A percentile compares a stretch with the other conserved stretches of the same genome.
These are phyloP conservation scores for Diadegma fenestrale DNA, from an alignment of 2,888 invertebrate genomes.

Conservation along the genomic window DNA sequence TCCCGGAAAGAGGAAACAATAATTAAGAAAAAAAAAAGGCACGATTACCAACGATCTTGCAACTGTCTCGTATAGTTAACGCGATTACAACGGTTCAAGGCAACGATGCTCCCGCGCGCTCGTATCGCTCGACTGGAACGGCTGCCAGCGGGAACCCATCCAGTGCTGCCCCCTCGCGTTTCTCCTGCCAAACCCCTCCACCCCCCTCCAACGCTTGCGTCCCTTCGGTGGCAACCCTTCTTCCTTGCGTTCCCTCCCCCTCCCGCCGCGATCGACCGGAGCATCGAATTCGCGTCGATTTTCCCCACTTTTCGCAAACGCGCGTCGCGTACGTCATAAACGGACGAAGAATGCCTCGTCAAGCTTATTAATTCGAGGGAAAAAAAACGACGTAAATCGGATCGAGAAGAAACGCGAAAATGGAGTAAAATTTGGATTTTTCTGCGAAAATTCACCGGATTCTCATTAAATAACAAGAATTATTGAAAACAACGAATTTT, in stretches of 20 bases:
- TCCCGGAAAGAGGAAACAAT: neutral
- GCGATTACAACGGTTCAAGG: constrained; percentile 42
- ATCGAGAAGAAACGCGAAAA: neutral
- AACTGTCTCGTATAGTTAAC: constrained; percentile 28
- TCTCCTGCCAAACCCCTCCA: neutral
- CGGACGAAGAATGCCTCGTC: neutral
- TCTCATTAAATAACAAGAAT: neutral
- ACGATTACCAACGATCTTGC: constrained; percentile 7
- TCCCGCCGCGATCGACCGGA: constrained; percentile 11
- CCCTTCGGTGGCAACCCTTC: constrained; percentile 31
- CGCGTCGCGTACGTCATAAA: neutral
- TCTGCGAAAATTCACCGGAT: neutral
- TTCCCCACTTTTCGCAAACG: constrained; percentile 22
- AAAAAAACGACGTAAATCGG: neutral
- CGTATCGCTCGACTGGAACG: constrained; percentile 57
- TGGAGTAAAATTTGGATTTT: neutral
- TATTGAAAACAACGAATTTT: neutral
- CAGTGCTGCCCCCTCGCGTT: constrained; percentile 51
- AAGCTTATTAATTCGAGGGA: constrained; percentile 2
- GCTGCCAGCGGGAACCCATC: constrained; percentile 21
- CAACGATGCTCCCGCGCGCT: constrained; percentile 57
- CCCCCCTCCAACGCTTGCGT: neutral
- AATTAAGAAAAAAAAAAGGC: neutral
- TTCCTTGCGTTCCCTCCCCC: neutral
- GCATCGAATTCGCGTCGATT: constrained; percentile 10